Evolutionary conservation across 2,797 vertebrate genomes (phyloP), one percentile per base, ranked within the genome.

Genomic region (Ataeniobius toweri): DNA sequence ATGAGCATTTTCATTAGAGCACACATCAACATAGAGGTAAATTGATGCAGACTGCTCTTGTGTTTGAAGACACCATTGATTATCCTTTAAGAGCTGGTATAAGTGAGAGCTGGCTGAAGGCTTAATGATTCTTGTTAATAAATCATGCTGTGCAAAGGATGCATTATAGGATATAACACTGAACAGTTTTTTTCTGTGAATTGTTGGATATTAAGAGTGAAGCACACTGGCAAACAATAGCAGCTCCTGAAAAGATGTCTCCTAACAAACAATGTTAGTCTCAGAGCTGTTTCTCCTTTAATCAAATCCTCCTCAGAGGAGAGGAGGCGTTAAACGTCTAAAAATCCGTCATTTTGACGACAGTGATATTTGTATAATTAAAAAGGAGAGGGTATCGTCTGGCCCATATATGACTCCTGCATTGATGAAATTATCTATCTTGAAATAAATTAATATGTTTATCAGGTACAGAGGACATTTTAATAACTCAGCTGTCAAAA

Each of bases 401-500:
- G 76, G 79, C 85, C 65, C 79, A 75, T 91, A 92, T 94, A 91
- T 92, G 90, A 90, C 92, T 91, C 81, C 90, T 88, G 87, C 91
- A 91, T 91, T 92, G 90, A 94, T 94, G 92, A 94, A 94, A 94
- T 93, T 93, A 93, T 94, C 93, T 90, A 91, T 94, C 89, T 90
- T 86, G 92, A 94, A 93, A 93, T 94, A 94, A 95, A 95, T 95
- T 92, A 95, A 95, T 96, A 94, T 94, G 94, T 95, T 95, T 95
- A 94, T 95, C 93, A 94, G 93, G 92, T 93, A 93, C 84, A 81
- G 85, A 84, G 90, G 91, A 95, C 93, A 93, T 91, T 95, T 93
- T 95, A 94, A 95, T 95, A 95, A 95, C 93, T 95, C 93, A 94
- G 87, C 94, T 95, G 95, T 95, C 94, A 95, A 92, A 92, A 89